Evolutionary conservation across 1,140 invertebrate genomes (phyloP).

Genomic region (Drosophila repleta): DNA sequence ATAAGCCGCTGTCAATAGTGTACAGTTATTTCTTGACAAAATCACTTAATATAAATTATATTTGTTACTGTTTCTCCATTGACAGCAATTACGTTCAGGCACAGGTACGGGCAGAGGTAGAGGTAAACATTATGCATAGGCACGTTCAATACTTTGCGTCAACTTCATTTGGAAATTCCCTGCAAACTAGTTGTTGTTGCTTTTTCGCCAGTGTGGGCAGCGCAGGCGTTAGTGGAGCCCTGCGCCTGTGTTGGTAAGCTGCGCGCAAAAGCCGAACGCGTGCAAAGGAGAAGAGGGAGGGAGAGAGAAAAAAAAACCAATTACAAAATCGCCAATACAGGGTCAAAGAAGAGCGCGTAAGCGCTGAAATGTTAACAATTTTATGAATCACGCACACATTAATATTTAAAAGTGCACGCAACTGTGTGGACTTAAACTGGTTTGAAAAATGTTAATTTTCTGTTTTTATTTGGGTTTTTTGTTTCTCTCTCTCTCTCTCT

Average conservation of each 20-base stretch:
- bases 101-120: too few relatives aligned
- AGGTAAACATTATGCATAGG: conserved; percentile 14
- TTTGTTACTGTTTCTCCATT: conserved; percentile 10
- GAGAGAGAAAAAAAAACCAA: conserved; percentile 45
- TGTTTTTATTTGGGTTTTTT: conserved; percentile 45
- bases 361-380: conserved; percentile 53
- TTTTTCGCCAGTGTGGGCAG: conserved; percentile 22
- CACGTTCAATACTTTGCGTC: conserved; percentile 35
- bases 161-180: conserved; percentile 44
- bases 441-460: conserved; percentile 74
- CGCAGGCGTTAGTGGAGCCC: conserved; percentile 32
- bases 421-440: conserved; percentile 42
- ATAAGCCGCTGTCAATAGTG: too few relatives aligned
- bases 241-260: conserved; percentile 22
- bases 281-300: conserved; percentile 6
- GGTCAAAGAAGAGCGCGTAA: conserved; percentile 56
- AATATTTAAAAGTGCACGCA: conserved; percentile 25
- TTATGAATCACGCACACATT: conserved; percentile 64
- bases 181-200: conserved; percentile 36
- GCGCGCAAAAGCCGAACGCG: conserved; percentile 21
- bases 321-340: conserved; percentile 78
- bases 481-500: conserved; percentile 34
- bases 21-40: conserved; percentile 3
- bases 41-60: neutral
- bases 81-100: conserved; percentile 7